phyloP scores from a whole-genome alignment of 1,140 invertebrate species.

The Ostrea edulis region DNA sequence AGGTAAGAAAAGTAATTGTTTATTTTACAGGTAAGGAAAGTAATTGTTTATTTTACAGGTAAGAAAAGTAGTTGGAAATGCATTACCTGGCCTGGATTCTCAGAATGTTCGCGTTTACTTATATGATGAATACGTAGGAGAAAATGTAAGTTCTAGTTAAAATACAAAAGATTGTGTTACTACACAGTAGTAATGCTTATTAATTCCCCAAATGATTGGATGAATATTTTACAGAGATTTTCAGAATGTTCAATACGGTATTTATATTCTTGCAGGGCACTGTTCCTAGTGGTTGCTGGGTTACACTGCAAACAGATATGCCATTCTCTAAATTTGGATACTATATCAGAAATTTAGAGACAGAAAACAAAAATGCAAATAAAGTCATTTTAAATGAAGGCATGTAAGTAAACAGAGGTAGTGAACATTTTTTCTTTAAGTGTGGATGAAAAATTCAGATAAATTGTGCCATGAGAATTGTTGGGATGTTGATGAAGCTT shows the following conservation, averaged over 20 bases:
- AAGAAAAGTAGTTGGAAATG: conserved; percentile 4
- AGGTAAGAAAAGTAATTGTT: conserved; percentile 16
- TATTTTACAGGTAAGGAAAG: conserved; percentile 7
- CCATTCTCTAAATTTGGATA: not conserved
- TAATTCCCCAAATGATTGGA: no score
- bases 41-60: conserved; percentile 9
- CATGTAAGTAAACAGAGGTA: not conserved
- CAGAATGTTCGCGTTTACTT: not conserved
- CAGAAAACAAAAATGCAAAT: not conserved
- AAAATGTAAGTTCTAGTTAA: not conserved
- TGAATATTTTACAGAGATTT: no score
- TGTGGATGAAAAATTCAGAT: no score
- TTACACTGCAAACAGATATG: not conserved
- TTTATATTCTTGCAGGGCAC: not conserved
- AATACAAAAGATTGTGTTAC: no score
- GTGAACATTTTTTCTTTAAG: not conserved
- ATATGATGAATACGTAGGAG: not conserved
- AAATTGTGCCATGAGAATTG: no score
- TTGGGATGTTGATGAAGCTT: no score
- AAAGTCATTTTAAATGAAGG: not conserved
- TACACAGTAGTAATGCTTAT: no score
- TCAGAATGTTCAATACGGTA: no score
- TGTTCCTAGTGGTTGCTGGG: conserved; percentile 19
- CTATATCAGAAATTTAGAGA: not conserved
- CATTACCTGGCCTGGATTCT: not conserved